A percentile compares a stretch with the other conserved stretches of the same genome.
Conservation (phyloP, 2,113 vertebrate genomes). For the Hemibagrus wyckioides region DNA sequence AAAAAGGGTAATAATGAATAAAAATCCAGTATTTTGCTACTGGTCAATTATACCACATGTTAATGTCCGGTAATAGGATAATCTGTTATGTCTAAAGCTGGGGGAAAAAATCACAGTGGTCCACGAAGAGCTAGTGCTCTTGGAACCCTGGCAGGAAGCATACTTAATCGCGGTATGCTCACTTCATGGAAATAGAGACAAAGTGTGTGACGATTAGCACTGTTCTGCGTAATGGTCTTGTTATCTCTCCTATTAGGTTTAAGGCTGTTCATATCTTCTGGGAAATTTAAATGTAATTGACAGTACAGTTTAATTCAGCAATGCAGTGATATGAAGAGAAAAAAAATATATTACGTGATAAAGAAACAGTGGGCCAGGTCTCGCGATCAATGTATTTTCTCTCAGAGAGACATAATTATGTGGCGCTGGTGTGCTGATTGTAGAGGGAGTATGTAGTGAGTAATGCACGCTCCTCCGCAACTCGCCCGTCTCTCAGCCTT, state of each 20-base stretch:
- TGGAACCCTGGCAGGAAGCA: background rate
- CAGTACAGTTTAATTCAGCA: background rate
- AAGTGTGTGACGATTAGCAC: background rate
- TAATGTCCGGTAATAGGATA: too few species aligned
- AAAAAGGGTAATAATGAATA: background rate
- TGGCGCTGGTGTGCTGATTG: background rate
- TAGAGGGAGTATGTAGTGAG: background rate
- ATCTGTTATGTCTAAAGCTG: too few species aligned
- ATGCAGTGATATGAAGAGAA: background rate
- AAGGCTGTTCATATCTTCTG: background rate
- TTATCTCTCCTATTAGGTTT: background rate
- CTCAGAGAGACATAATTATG: background rate
- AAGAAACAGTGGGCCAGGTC: background rate
- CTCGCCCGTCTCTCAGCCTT: constrained; percentile 12
- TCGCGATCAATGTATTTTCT: background rate
- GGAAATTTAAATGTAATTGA: background rate
- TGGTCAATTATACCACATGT: background rate
- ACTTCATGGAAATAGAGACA: background rate
- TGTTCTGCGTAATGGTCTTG: background rate
- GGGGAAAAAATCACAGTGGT: background rate
- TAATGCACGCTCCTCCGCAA: background rate
- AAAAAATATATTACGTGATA: too few species aligned
- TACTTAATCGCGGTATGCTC: background rate
- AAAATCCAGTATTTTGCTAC: background rate
- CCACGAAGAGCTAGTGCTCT: background rate